Percentiles rank a stretch among this genome's conserved stretches.
These are phyloP conservation scores for Mesorhabditis spiculigera DNA, from an alignment of 2,888 invertebrate species.

Conservation along the genomic window DNA sequence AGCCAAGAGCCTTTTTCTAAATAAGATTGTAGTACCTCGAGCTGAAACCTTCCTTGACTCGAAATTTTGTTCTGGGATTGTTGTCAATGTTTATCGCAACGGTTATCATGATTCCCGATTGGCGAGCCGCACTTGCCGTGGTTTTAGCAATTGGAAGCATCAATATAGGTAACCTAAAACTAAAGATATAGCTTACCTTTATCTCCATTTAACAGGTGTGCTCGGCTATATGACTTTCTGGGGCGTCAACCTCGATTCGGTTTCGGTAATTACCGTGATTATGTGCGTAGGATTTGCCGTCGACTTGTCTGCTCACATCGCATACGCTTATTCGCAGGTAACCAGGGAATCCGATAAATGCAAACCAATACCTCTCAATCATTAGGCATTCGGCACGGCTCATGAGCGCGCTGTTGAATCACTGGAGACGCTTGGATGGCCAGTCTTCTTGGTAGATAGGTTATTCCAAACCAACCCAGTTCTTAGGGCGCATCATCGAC, in stretches of 20 bases:
- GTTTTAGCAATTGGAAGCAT: slow-evolving; percentile 78
- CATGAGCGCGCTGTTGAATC: slow-evolving; percentile 61
- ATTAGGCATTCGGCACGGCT: slow-evolving; percentile 24
- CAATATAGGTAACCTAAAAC: slow-evolving; percentile 41
- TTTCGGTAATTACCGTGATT: slow-evolving; percentile 91
- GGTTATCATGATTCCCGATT: slow-evolving; percentile 86
- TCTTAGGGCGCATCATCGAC: slow-evolving; percentile 54
- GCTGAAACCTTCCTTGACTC: slow-evolving; percentile 51
- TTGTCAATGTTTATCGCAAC: slow-evolving; percentile 88
- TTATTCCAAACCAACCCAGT: background rate
- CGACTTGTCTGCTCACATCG: slow-evolving; percentile 50
- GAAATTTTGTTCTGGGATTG: slow-evolving; percentile 81
- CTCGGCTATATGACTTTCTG: slow-evolving; percentile 57
- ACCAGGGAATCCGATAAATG: background rate
- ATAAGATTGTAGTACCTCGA: slow-evolving; percentile 46
- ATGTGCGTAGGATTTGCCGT: slow-evolving; percentile 96
- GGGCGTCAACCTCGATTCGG: slow-evolving; percentile 71
- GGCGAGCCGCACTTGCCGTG: slow-evolving; percentile 84
- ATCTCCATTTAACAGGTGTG: slow-evolving; percentile 27
- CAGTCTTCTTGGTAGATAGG: slow-evolving; percentile 68
- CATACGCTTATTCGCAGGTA: slow-evolving; percentile 38
- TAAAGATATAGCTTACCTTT: background rate
- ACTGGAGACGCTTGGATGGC: slow-evolving; percentile 81
- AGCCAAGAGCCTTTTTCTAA: background rate
- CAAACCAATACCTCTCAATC: background rate